phyloP scores from a whole-genome alignment of 2,888 invertebrate species.

The Pachycephus smyrnensis region DNA sequence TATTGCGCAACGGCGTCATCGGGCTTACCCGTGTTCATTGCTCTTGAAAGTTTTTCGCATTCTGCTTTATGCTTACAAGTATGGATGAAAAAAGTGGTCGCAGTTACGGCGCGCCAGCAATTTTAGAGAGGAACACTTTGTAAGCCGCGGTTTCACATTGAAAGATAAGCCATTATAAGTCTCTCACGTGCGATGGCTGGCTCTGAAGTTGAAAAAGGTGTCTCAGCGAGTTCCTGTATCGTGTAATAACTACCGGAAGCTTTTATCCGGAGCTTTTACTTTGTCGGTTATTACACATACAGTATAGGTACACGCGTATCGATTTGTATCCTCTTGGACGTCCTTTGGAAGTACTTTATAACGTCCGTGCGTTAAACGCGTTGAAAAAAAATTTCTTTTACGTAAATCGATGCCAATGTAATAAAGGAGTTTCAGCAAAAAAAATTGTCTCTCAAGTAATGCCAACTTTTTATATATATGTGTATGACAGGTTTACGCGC shows the following conservation, averaged over 20 bases:
- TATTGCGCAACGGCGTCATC: background rate
- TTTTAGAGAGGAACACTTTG: background rate
- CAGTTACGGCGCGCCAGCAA: background rate
- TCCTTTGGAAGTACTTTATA: background rate
- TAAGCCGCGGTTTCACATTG: background rate
- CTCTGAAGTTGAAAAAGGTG: conserved; percentile 2
- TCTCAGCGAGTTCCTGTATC: background rate
- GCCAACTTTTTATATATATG: background rate
- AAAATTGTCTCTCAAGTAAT: background rate
- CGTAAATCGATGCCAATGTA: background rate
- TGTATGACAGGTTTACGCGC: background rate
- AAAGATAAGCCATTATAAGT: conserved; percentile 8
- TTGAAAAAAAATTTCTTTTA: background rate
- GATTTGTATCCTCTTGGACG: background rate
- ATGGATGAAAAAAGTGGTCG: background rate
- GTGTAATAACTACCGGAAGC: conserved; percentile 3
- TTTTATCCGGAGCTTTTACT: conserved; percentile 3
- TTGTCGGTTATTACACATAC: background rate
- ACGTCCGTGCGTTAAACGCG: background rate
- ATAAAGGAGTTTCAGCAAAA: background rate
- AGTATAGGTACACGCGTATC: background rate
- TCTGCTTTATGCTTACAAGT: background rate
- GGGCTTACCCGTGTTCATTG: background rate
- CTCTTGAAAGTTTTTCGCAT: background rate
- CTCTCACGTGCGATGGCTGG: background rate